Evolutionary conservation across 2,888 invertebrate species (phyloP), one percentile per base, ranked within the genome.

Genomic region (Proisotoma minuta): DNA sequence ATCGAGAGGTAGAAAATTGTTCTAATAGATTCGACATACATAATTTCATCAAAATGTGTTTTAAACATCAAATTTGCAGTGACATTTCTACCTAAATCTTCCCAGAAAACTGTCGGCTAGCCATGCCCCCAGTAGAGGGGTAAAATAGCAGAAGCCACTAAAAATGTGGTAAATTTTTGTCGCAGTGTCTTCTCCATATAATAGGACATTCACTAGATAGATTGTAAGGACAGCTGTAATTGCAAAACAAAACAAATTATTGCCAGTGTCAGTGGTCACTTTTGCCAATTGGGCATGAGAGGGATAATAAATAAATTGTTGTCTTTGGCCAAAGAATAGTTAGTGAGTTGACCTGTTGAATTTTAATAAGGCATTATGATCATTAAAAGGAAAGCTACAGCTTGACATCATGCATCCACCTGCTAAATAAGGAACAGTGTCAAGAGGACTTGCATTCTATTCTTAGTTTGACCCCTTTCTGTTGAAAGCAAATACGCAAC

Each of bases 1-100:
- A 92, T 79, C 3, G 95, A 96, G 20, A 97, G 79, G 78, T 88
- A 93, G 34, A 96, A 79, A 71, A 98, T 97, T 1, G 93, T 94
- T 70, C 82, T 82, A 76, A 54, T 79, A 75, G 57, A 63, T 57
- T 29, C 50, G 10, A 20, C 3, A 39, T 58, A 64, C 60, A 20
- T 57, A 28, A 20, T 10, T 49, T 22, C 39, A 40, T n/a, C 20
- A 20, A 54, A 48, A 18, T 23, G 23, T 77, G 1, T 76, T n/a
- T 23, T 56, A 50, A 24, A 40, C 39, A 22, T 29, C 22, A 57
- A 34, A 49, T 5, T 2, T 54, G 20, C 47, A 18, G 10, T 47
- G 47, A 39, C 8, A 15, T 56, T 27, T 22, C 4, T 59, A 82
- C 82, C 75, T 80, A 76, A 78, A 83, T 75, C 81, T 81, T 57